Evolutionary conservation across 2,797 vertebrate species (phyloP), one percentile per base, ranked within the genome.

Genomic region (Syngnathus rostellatus): DNA sequence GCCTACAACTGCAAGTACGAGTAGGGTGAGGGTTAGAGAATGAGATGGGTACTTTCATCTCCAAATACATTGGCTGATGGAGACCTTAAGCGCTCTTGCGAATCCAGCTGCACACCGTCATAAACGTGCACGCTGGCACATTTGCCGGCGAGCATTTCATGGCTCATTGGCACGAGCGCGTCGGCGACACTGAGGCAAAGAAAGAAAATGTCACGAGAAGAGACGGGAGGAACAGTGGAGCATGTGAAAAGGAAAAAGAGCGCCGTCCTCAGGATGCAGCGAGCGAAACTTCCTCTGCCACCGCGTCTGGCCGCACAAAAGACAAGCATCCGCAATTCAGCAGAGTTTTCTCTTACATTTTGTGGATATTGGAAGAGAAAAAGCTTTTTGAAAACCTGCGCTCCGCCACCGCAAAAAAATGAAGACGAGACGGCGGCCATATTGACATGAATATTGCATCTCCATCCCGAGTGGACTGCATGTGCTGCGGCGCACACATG

Each of bases 391-490:
- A 31, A 31, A 31, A 31, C 31, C 31, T 40, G 63, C 39, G 57
- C 57, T 48, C 53, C 45, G 48, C 41, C 61, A 53, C 57, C 54
- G 37, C 58, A 68, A 75, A 73, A 68, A 55, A 58, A 68, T 23
- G 0, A 64, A 67, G 5, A 43, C 41, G 41, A 50, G 68, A 77
- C 72, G 65, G 53, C 16, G 43, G 65, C 50, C 82, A 84, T 83
- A 75, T 76, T 79, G 78, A 81, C 81, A 85, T 85, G 84, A 85
- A 87, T 87, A 84, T 84, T 82, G 75, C 80, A 84, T 84, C 76
- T 75, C 69, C 79, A 75, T 81, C 61, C 57, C 62, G 68, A 76
- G 77, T 76, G 79, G 38, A 11, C 58, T 40, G 64, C 69, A 46
- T 65, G 48, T 46, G 45, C 16, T 46, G 45, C 5, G 45, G 16